Percentiles rank a stretch among this genome's conserved stretches.
Evolutionary conservation across 2,113 vertebrate species (phyloP).

Genomic region (Entomyzon cyanotis): DNA sequence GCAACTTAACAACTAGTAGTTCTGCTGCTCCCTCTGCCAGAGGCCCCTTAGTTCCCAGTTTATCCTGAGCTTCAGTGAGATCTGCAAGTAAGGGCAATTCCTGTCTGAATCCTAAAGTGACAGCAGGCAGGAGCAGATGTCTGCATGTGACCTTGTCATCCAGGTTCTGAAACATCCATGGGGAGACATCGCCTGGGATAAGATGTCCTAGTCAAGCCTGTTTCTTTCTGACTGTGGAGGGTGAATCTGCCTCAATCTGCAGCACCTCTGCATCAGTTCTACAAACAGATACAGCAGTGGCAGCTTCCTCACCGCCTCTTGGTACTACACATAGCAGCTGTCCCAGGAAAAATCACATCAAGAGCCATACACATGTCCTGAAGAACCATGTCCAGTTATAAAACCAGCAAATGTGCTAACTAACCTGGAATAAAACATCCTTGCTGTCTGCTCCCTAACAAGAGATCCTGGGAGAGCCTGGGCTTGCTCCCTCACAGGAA

Average conservation of each 20-base stretch:
- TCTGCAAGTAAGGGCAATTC: background rate
- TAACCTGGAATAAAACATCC: background rate
- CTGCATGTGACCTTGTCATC: background rate
- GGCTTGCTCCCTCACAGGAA: background rate
- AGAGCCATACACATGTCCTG: accelerated
- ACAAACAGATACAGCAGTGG: background rate
- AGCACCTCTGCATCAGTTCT: background rate
- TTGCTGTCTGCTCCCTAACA: background rate
- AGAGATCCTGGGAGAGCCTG: background rate
- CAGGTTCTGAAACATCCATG: background rate
- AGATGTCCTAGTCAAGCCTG: background rate
- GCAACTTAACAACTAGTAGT: background rate
- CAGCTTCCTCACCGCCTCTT: background rate
- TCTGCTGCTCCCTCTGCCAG: background rate
- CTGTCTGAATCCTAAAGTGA: background rate
- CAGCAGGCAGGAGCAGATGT: background rate
- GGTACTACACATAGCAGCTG: background rate
- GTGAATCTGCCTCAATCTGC: background rate
- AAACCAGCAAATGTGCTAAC: background rate
- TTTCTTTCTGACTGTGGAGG: background rate
- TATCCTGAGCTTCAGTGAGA: background rate
- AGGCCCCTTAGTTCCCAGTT: background rate
- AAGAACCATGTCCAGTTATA: background rate
- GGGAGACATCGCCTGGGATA: background rate
- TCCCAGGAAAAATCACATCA: background rate